Conservation (phyloP, 2,888 invertebrate species). For the Argyra leucocephala region DNA sequence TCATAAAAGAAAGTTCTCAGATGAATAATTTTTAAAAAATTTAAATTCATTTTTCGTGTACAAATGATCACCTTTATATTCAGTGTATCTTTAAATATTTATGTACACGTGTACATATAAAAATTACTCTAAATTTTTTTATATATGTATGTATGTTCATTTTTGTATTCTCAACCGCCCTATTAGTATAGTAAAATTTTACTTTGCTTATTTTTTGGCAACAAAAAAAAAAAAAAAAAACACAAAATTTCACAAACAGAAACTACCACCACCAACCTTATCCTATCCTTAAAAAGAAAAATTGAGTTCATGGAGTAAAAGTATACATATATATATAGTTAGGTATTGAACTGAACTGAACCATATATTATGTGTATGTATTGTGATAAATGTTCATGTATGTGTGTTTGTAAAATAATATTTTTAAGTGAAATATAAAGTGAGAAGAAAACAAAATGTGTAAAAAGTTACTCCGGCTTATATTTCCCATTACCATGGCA, state of each 20-base stretch:
- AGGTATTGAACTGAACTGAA: background rate
- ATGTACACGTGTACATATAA: no score
- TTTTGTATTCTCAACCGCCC: background rate
- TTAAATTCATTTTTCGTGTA: no score
- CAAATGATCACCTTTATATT: no score
- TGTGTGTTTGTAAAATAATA: no score
- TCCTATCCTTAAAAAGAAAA: background rate
- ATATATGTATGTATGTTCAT: no score
- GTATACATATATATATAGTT: background rate
- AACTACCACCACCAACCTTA: background rate
- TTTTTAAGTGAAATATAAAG: no score
- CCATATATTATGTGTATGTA: background rate
- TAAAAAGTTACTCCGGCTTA: background rate
- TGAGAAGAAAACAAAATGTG: no score
- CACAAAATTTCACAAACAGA: background rate
- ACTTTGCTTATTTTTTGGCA: background rate
- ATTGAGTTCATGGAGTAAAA: background rate
- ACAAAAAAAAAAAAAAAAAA: background rate
- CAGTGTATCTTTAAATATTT: no score
- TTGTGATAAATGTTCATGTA: background rate
- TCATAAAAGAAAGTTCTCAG: no score
- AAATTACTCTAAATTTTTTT: no score
- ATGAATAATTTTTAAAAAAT: no score
- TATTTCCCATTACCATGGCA: background rate
- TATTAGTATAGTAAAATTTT: background rate